Evolutionary conservation across 2,797 vertebrate species (phyloP).

Genomic region (Glyptemys insculpta): DNA sequence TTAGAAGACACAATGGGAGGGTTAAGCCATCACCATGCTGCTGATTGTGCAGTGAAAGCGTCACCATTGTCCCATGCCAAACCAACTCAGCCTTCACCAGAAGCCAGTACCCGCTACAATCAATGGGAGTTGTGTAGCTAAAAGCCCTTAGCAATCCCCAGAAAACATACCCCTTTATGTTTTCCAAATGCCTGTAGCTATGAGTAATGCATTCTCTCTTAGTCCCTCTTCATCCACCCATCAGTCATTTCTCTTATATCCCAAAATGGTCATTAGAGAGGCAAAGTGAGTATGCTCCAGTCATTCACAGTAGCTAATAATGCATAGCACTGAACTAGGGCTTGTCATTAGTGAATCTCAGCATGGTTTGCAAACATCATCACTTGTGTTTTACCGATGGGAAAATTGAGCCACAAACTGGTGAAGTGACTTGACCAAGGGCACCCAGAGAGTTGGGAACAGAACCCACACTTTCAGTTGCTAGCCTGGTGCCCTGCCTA

Average conservation of each 20-base stretch:
- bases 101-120: neutral
- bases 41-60: conserved; percentile 45
- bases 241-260: conserved; percentile 27
- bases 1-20: too few relatives aligned
- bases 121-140: conserved; percentile 41
- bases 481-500: neutral
- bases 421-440: neutral
- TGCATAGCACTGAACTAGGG: neutral
- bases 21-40: too few relatives aligned
- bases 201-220: conserved; percentile 12
- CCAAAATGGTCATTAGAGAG: neutral
- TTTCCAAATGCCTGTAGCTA: conserved; percentile 33
- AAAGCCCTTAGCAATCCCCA: conserved; percentile 45
- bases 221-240: neutral
- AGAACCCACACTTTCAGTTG: neutral
- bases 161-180: conserved; percentile 36
- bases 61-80: conserved; percentile 3
- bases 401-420: neutral
- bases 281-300: neutral
- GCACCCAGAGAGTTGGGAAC: neutral
- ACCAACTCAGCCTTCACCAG: conserved; percentile 44
- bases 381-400: neutral
- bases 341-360: neutral
- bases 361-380: conserved; percentile 3
- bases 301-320: neutral